These are phyloP conservation scores for Diarsia rubi DNA, from an alignment of 2,888 invertebrate species.

Conservation along the genomic window DNA sequence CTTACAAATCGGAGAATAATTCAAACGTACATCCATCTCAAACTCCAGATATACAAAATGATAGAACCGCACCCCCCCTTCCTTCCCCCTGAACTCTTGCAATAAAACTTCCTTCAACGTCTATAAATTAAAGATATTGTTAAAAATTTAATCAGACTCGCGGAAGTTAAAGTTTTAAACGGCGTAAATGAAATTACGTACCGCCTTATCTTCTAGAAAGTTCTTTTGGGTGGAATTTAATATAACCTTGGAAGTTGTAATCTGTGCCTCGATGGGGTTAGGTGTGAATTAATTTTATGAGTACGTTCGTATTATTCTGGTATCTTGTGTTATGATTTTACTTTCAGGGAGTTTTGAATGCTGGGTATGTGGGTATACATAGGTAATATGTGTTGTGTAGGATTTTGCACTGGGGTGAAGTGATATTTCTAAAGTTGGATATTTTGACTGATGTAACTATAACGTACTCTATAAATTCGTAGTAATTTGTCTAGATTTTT, in stretches of 20 bases:
- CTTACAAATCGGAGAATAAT: not conserved
- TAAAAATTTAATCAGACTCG: slow-evolving; percentile 81
- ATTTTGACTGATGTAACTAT: not conserved
- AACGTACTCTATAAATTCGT: not conserved
- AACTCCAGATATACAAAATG: slow-evolving; percentile 35
- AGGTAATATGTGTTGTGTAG: not conserved
- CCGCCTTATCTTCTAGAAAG: slow-evolving; percentile 80
- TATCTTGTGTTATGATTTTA: slow-evolving; percentile 47
- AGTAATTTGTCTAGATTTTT: too few species aligned
- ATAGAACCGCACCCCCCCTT: not conserved
- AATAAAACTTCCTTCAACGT: slow-evolving; percentile 67
- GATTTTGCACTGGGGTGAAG: not conserved
- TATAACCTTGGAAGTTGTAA: slow-evolving; percentile 82
- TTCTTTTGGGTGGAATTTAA: slow-evolving; percentile 82
- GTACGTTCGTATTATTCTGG: slow-evolving; percentile 32
- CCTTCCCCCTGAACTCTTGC: slow-evolving; percentile 36
- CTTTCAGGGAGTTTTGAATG: slow-evolving; percentile 30
- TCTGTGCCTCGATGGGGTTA: slow-evolving; percentile 76
- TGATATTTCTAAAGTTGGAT: not conserved
- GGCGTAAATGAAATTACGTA: slow-evolving; percentile 84
- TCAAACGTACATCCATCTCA: slow-evolving; percentile 2
- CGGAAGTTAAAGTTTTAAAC: slow-evolving; percentile 80
- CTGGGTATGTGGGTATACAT: not conserved
- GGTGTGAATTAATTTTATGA: slow-evolving; percentile 78
- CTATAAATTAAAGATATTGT: slow-evolving; percentile 80